Evolutionary conservation across 1,140 invertebrate genomes (phyloP), one percentile per base, ranked within the genome.

Genomic region (Goniozus legneri): DNA sequence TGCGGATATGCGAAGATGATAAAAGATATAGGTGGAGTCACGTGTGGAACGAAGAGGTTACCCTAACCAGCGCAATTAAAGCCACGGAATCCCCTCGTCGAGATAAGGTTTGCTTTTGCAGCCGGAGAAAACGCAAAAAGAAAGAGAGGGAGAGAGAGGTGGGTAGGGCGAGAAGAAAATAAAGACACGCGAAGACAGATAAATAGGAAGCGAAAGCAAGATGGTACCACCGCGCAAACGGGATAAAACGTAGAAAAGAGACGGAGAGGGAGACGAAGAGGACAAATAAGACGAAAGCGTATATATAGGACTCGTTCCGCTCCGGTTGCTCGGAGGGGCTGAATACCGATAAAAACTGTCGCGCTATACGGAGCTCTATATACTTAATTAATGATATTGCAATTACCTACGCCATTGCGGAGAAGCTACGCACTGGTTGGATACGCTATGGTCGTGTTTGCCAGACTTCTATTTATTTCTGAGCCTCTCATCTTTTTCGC

Each of bases 11-110:
- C n/a, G n/a, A 10, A 27, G 24, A 27, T 27, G 24, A 27, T 27
- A 27, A 27, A 27, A 30, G n/a, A 22, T 14, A 22, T 21, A n/a
- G 8, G 13, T 12, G 20, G 27, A 14, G 16, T n/a, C n/a, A n/a
- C n/a, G n/a, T n/a, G n/a, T n/a, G 24, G 24, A 27, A 10, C 4
- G 10, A 10, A 27, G 24, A 10, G 24, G n/a, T n/a, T n/a, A n/a
- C n/a, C n/a, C n/a, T 50, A 54, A 58, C 56, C 58, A 62, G 48
- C 50, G 64, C 64, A 67, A 68, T 68, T 67, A 68, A 67, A 59
- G 54, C 48, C 39, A 49, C 54, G 50, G 58, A 56, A 56, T 57
- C 56, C 59, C 52, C 33, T 41, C 39, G 43, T 55, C 49, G 58
- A 69, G 58, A 50, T 51, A 56, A 60, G 55, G 32, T 14, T 8